Evolutionary conservation across 2,113 vertebrate genomes (phyloP).

Genomic region (Clarias macrocephalus): DNA sequence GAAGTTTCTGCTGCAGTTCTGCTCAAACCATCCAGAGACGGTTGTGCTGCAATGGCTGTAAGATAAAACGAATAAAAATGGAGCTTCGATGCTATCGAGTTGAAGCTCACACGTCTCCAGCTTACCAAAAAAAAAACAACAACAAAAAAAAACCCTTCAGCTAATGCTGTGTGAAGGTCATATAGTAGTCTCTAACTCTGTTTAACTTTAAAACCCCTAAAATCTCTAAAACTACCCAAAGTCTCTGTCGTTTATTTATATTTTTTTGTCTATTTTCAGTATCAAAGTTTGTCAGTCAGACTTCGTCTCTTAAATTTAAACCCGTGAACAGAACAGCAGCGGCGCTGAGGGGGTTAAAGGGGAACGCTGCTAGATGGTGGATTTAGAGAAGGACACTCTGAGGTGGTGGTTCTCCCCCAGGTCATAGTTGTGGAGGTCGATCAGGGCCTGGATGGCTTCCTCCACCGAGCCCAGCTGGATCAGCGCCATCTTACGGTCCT

Average conservation of each 20-base stretch:
- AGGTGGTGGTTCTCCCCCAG: slow-evolving; percentile 83
- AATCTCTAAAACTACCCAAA: slow-evolving; percentile 54
- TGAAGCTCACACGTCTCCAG: slow-evolving; percentile 42
- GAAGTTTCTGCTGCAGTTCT: slow-evolving; percentile 1
- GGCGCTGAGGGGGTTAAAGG: slow-evolving; percentile 2
- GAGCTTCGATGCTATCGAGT: slow-evolving; percentile 1
- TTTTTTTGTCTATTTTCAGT: slow-evolving; percentile 25
- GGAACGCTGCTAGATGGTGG: slow-evolving; percentile 64
- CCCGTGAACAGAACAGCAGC: slow-evolving; percentile 52
- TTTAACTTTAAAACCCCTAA: slow-evolving; percentile 27
- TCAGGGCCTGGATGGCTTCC: slow-evolving; percentile 83
- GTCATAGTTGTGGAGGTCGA: slow-evolving; percentile 82
- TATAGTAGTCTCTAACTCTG: slow-evolving; percentile 54
- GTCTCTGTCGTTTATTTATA: slow-evolving; percentile 21
- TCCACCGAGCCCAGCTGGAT: slow-evolving; percentile 83
- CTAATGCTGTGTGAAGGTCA: slow-evolving; percentile 65
- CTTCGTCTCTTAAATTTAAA: slow-evolving; percentile 2
- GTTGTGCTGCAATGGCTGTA: slow-evolving; percentile 17
- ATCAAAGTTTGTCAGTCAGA: slow-evolving; percentile 29
- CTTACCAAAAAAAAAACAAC: slow-evolving; percentile 36
- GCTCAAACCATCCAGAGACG: neutral
- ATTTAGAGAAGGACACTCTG: slow-evolving; percentile 83
- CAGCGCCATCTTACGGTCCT: slow-evolving; percentile 81
- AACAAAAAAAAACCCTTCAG: slow-evolving; percentile 50
- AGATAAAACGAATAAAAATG: slow-evolving; percentile 6